Conservation (phyloP, 2,797 vertebrate genomes). For the Paguma larvata region DNA sequence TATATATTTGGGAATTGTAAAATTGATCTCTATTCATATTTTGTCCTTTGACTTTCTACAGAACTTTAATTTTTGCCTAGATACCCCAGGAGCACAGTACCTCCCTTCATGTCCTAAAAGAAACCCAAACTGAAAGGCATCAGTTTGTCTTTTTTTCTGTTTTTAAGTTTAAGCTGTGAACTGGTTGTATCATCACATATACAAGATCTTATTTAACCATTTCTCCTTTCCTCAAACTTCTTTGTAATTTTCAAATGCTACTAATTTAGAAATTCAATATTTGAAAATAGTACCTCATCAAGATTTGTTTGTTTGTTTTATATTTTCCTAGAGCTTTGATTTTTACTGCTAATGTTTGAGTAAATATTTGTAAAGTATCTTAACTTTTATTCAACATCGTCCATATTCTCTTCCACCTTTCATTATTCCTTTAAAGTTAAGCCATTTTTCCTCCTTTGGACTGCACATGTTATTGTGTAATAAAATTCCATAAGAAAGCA, state of each 20-base stretch:
- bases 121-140: neutral
- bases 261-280: neutral
- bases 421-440: neutral
- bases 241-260: neutral
- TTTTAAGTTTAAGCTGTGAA: neutral
- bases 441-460: rapidly evolving
- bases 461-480: neutral
- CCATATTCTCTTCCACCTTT: neutral
- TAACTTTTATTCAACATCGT: neutral
- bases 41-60: neutral
- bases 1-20: neutral
- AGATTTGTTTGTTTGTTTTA: neutral
- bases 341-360: neutral
- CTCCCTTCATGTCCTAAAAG: neutral
- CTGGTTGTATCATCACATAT: neutral
- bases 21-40: neutral
- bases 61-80: neutral
- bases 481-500: neutral
- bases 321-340: neutral
- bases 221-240: neutral
- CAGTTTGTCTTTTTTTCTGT: neutral
- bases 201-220: neutral
- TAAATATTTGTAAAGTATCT: neutral
- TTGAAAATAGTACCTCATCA: neutral
- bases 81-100: neutral